phyloP scores from a whole-genome alignment of 2,113 vertebrate species.

The Tringa solitaria region DNA sequence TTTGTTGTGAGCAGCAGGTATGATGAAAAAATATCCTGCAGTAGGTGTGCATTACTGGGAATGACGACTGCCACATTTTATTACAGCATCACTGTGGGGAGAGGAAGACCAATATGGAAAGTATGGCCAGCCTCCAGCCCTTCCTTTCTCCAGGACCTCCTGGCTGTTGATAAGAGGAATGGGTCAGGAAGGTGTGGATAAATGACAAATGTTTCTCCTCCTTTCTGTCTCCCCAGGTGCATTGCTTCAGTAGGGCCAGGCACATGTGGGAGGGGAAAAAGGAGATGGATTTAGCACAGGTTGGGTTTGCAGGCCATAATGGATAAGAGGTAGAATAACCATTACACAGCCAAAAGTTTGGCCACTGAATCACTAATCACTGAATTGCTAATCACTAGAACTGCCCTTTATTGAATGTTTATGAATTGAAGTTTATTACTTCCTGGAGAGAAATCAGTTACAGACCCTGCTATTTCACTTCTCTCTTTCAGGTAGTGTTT shows the following conservation, averaged over 20 bases:
- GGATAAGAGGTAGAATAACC: not conserved
- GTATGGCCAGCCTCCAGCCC: not conserved
- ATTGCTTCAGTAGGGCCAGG: not conserved
- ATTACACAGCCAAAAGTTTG: not conserved
- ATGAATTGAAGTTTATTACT: not conserved
- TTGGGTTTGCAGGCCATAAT: not conserved
- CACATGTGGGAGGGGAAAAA: not conserved
- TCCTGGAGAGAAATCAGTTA: not conserved
- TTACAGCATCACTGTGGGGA: not conserved
- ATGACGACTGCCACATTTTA: not conserved
- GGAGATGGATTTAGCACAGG: not conserved
- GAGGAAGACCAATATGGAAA: not conserved
- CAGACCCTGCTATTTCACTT: not conserved
- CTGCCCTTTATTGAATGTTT: not conserved
- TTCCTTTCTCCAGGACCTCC: not conserved
- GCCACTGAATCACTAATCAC: not conserved
- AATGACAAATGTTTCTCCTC: not conserved
- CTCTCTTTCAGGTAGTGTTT: constrained; percentile 82
- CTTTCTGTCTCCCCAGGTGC: not conserved
- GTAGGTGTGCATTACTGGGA: not conserved
- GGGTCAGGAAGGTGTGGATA: not conserved
- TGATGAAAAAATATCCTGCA: not conserved
- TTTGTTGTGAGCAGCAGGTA: not conserved
- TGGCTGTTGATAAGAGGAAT: not conserved
- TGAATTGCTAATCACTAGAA: not conserved